These are phyloP conservation scores for Latrodectus elegans DNA, from an alignment of 2,888 invertebrate genomes.

Conservation along the genomic window DNA sequence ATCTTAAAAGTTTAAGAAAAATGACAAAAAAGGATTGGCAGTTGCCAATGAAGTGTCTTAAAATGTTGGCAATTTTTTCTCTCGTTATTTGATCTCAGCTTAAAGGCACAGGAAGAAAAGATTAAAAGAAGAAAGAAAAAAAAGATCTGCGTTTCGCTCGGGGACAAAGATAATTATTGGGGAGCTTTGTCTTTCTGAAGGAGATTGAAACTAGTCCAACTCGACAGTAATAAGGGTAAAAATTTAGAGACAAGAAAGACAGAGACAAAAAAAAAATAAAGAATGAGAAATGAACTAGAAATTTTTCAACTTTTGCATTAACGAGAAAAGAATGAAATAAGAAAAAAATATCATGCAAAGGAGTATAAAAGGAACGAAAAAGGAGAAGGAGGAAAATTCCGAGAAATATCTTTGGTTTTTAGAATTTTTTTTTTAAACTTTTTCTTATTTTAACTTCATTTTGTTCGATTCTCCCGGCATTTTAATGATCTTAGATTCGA, in stretches of 20 bases:
- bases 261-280: conserved; percentile 19
- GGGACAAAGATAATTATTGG: conserved; percentile 53
- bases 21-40: not conserved
- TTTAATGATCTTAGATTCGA: conserved; percentile 50
- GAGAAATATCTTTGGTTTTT: conserved; percentile 41
- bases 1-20: not conserved
- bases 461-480: conserved; percentile 44
- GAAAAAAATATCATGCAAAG: not conserved
- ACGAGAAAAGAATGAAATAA: conserved; percentile 40
- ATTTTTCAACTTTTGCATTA: conserved; percentile 52
- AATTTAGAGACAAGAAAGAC: conserved; percentile 18
- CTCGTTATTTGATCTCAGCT: not conserved
- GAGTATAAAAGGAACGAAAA: conserved; percentile 22
- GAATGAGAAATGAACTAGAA: conserved; percentile 5
- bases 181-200: conserved; percentile 40
- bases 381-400: not conserved
- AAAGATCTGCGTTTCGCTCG: conserved; percentile 30
- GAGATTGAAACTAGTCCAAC: conserved; percentile 25
- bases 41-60: not conserved
- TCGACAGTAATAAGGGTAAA: conserved; percentile 36
- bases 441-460: conserved; percentile 26
- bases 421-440: conserved; percentile 21
- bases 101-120: not conserved
- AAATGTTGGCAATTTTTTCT: not conserved
- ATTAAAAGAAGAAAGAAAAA: conserved; percentile 8